Conservation (phyloP, 2,888 invertebrate genomes). For the Hylaea fasciaria region DNA sequence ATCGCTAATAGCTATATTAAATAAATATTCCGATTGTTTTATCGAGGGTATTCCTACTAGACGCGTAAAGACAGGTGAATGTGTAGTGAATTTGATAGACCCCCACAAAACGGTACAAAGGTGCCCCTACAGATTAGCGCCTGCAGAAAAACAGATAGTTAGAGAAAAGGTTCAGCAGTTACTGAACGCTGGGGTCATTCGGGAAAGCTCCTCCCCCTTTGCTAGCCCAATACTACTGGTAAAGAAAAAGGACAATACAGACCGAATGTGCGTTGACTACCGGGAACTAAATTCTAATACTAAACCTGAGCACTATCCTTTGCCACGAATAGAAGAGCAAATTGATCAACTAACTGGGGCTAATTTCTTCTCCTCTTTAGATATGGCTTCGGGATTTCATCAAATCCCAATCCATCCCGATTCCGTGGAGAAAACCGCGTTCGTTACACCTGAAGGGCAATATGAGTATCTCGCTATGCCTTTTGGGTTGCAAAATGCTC, state of each 20-base stretch:
- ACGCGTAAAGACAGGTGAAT: conserved; percentile 34
- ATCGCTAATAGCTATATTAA: conserved; percentile 13
- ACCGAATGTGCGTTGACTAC: no score
- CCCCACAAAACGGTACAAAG: conserved; percentile 36
- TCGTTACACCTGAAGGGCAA: no score
- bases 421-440: no score
- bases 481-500: conserved; percentile 29
- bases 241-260: conserved; percentile 30
- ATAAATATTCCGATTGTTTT: conserved; percentile 31
- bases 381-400: no score
- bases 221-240: conserved; percentile 46
- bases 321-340: conserved; percentile 23
- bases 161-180: conserved; percentile 42
- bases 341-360: conserved; percentile 1
- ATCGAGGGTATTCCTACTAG: conserved; percentile 35
- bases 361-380: no score
- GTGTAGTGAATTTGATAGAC: conserved; percentile 36
- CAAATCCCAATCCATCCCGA: no score
- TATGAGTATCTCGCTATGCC: conserved; percentile 25
- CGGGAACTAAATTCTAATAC: conserved; percentile 46
- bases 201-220: conserved; percentile 46
- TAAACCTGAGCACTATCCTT: conserved; percentile 37
- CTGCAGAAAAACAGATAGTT: conserved; percentile 39
- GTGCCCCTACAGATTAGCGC: conserved; percentile 38
- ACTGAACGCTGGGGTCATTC: conserved; percentile 43